Conservation (phyloP, 2,888 invertebrate genomes). For the Anoplius nigerrimus region DNA sequence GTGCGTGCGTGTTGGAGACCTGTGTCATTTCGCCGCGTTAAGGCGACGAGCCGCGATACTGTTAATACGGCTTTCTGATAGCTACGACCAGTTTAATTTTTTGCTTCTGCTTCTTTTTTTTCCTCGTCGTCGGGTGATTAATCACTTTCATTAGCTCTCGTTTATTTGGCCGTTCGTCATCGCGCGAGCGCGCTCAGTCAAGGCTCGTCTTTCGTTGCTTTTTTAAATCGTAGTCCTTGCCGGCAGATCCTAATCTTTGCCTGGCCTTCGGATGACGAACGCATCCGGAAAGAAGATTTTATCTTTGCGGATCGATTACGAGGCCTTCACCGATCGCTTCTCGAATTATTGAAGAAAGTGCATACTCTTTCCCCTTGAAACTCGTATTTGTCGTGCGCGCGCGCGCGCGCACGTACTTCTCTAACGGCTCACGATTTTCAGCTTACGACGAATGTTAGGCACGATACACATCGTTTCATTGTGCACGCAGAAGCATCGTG, state of each 20-base stretch:
- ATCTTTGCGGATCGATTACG: constrained; percentile 36
- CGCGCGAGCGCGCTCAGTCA: neutral
- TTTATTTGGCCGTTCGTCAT: neutral
- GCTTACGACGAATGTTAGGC: no score
- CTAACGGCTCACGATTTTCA: no score
- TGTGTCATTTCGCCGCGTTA: no score
- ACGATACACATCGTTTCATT: no score
- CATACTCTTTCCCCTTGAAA: constrained; percentile 3
- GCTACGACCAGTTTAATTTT: no score
- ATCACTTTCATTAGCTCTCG: constrained; percentile 43
- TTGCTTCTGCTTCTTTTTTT: no score
- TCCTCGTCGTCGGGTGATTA: constrained; percentile 29
- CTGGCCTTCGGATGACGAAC: constrained; percentile 39
- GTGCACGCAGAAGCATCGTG: no score
- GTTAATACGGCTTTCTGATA: no score
- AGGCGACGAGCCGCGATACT: no score
- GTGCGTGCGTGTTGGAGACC: no score
- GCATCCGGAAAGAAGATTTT: constrained; percentile 51
- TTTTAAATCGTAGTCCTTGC: constrained; percentile 31
- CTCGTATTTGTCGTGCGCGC: neutral
- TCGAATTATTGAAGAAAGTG: constrained; percentile 48
- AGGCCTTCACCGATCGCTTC: constrained; percentile 28
- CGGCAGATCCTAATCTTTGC: constrained; percentile 48
- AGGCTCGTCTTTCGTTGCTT: constrained; percentile 7
- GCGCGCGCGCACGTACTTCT: neutral